Conservation (phyloP, 2,797 vertebrate species). For the Enteromius mattozi region DNA sequence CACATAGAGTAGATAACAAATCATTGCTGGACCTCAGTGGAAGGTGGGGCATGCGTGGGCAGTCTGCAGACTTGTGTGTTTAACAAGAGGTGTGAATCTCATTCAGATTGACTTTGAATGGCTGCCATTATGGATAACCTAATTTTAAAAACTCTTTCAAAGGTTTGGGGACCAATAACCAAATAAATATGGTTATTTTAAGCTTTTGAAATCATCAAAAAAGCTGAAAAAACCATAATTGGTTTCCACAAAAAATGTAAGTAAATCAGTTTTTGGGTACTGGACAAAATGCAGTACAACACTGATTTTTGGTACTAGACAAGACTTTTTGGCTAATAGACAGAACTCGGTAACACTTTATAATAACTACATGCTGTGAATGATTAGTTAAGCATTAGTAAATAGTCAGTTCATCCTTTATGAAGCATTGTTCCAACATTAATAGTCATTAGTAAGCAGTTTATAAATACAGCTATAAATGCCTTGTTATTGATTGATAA, state of each 20-base stretch:
- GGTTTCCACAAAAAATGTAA: not conserved
- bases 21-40: slow-evolving; percentile 60
- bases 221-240: not conserved
- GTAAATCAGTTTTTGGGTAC: not conserved
- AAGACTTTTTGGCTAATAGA: not conserved
- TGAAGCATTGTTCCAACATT: too few relatives aligned
- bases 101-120: not conserved
- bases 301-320: not conserved
- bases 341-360: too few relatives aligned
- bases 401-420: too few relatives aligned
- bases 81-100: slow-evolving; percentile 40
- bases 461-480: too few relatives aligned
- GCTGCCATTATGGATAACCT: not conserved
- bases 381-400: too few relatives aligned
- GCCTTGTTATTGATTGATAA: too few relatives aligned
- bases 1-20: slow-evolving; percentile 49
- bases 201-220: not conserved
- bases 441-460: too few relatives aligned
- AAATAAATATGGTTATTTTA: not conserved
- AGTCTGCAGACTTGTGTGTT: slow-evolving; percentile 15
- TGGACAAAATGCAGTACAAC: not conserved
- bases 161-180: not conserved
- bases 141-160: not conserved
- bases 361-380: too few relatives aligned
- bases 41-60: slow-evolving; percentile 27